A percentile compares a stretch with the other conserved stretches of the same genome.
Evolutionary conservation across 2,888 invertebrate species (phyloP).

Genomic region (Scaptomyza polygonia): DNA sequence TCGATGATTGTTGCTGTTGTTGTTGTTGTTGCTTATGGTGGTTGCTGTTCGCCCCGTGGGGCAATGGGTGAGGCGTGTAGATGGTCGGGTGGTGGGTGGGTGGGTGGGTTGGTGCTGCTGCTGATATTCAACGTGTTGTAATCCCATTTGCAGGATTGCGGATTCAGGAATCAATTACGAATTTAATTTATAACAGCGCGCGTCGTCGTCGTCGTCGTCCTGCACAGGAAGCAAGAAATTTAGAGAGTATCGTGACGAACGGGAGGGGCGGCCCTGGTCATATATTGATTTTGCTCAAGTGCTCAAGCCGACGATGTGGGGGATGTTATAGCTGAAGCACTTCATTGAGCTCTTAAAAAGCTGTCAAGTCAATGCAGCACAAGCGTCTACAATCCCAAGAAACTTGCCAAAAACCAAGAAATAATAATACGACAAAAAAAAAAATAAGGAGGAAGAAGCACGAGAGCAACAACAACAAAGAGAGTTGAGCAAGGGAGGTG

Average conservation of each 20-base stretch:
- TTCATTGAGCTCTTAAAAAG: constrained; percentile 66
- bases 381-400: constrained; percentile 4
- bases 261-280: constrained; percentile 26
- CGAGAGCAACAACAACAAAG: background rate
- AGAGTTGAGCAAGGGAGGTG: background rate
- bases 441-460: background rate
- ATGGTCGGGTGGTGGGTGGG: too few relatives aligned
- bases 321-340: constrained; percentile 40
- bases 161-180: constrained; percentile 82
- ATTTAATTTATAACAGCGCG: constrained; percentile 77
- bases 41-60: constrained; percentile 14
- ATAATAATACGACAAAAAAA: too few relatives aligned
- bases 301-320: constrained; percentile 6
- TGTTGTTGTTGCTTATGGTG: constrained; percentile 26
- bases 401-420: background rate
- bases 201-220: too few relatives aligned
- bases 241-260: constrained; percentile 33
- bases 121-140: constrained; percentile 79
- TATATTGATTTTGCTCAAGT: constrained; percentile 68
- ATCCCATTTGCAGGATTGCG: constrained; percentile 81
- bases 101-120: constrained; percentile 44
- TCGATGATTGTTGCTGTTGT: constrained; percentile 27
- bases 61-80: background rate
- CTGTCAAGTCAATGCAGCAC: constrained; percentile 70
- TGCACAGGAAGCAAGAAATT: constrained; percentile 65